These are phyloP conservation scores for Nephila pilipes DNA, from an alignment of 1,140 invertebrate species.

Conservation along the genomic window DNA sequence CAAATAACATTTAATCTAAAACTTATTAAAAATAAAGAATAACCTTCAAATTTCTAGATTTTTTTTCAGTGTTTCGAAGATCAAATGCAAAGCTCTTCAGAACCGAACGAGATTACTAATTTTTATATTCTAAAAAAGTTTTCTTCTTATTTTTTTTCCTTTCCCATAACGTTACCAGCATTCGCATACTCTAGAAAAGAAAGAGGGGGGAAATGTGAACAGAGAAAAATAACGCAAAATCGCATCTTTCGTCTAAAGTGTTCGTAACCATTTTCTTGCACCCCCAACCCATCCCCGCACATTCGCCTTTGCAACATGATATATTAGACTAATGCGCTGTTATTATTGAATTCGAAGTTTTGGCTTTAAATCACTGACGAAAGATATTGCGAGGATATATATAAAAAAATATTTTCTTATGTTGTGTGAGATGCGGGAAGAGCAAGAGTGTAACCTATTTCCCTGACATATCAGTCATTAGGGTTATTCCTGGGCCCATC, in stretches of 20 bases:
- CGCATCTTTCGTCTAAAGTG: constrained; percentile 14
- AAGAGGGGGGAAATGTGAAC: background rate
- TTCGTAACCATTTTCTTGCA: constrained; percentile 31
- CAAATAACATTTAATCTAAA: no score
- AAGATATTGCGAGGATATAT: constrained; percentile 10
- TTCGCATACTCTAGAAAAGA: background rate
- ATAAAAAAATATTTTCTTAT: constrained; percentile 5
- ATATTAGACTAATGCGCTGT: constrained; percentile 42
- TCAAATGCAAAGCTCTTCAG: background rate
- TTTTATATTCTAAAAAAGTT: background rate
- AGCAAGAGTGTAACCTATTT: constrained; percentile 17
- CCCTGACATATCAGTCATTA: constrained; percentile 46
- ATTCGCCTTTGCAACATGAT: constrained; percentile 25
- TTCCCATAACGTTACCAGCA: background rate
- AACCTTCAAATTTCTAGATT: no score
- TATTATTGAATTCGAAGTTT: constrained; percentile 65
- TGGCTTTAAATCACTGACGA: constrained; percentile 53
- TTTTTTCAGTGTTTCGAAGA: background rate
- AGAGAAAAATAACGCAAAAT: background rate
- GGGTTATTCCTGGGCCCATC: background rate
- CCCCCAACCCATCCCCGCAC: no score
- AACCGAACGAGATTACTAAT: background rate
- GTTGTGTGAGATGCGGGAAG: background rate
- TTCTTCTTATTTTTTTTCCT: no score
- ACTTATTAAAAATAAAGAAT: no score